Conservation (phyloP, 2,888 invertebrate species). For the Nezara viridula region DNA sequence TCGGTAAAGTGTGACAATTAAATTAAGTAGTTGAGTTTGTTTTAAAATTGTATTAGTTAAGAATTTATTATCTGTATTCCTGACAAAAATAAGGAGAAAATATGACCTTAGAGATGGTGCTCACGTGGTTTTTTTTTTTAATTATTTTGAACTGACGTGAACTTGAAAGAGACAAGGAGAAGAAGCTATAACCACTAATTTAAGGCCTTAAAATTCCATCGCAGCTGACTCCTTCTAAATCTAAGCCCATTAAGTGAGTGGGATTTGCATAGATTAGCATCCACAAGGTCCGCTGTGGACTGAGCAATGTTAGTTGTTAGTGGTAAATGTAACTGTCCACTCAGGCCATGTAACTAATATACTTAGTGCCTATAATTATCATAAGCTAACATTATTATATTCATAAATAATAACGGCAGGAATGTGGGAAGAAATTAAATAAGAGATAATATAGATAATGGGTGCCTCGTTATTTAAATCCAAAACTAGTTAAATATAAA, state of each 20-base stretch:
- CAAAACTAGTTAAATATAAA: no score
- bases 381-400: not conserved
- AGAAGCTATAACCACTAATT: not conserved
- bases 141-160: not conserved
- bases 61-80: no score
- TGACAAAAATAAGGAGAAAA: no score
- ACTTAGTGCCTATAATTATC: conserved; percentile 3
- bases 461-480: not conserved
- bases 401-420: not conserved
- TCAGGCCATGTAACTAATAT: not conserved
- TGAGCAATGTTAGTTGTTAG: conserved; percentile 19
- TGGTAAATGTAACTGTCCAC: not conserved
- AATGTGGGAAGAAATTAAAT: no score
- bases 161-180: not conserved
- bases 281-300: not conserved
- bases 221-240: not conserved
- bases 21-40: no score
- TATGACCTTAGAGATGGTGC: no score
- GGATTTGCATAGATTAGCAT: conserved; percentile 23
- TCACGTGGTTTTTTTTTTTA: no score
- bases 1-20: no score
- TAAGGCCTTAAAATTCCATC: not conserved
- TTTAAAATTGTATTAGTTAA: no score
- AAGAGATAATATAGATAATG: not conserved
- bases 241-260: not conserved